Conservation (phyloP, 2,797 vertebrate species). For the Acanthopagrus latus region DNA sequence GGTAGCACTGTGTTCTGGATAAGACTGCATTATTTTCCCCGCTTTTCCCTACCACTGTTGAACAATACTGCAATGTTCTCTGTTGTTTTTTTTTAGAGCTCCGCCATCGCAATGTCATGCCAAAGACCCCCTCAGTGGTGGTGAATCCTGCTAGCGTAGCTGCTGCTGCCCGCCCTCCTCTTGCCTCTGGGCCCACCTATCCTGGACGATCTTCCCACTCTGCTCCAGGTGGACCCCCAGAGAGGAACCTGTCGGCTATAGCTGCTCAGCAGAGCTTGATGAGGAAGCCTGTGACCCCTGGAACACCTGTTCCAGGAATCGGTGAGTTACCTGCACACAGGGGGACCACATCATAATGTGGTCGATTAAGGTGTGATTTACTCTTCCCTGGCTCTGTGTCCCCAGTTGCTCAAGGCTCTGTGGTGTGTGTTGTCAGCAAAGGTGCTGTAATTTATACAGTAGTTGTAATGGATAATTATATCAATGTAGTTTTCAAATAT, state of each 20-base stretch:
- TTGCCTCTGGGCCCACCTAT: slow-evolving; percentile 81
- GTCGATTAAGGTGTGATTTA: slow-evolving; percentile 86
- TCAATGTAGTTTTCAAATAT: slow-evolving; percentile 55
- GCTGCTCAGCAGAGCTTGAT: slow-evolving; percentile 89
- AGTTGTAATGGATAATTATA: slow-evolving; percentile 65
- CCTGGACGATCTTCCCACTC: slow-evolving; percentile 85
- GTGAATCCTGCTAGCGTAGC: slow-evolving; percentile 71
- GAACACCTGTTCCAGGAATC: slow-evolving; percentile 92
- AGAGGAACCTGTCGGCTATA: slow-evolving; percentile 86
- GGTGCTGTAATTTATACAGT: slow-evolving; percentile 54
- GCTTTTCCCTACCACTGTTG: slow-evolving; percentile 25
- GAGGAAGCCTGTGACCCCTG: slow-evolving; percentile 91
- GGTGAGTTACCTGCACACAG: slow-evolving; percentile 89
- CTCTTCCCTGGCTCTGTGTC: slow-evolving; percentile 76
- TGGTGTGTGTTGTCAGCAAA: slow-evolving; percentile 68
- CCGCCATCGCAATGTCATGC: slow-evolving; percentile 90
- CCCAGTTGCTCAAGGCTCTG: slow-evolving; percentile 73
- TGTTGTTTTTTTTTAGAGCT: slow-evolving; percentile 87
- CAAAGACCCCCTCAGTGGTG: slow-evolving; percentile 85
- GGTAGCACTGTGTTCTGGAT: slow-evolving; percentile 81
- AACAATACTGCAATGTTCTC: slow-evolving; percentile 38
- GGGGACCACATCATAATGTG: slow-evolving; percentile 85
- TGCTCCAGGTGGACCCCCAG: slow-evolving; percentile 92
- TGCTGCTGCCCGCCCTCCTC: slow-evolving; percentile 81
- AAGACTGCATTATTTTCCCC: background rate